A percentile compares a stretch with the other conserved stretches of the same genome.
Evolutionary conservation across 1,140 invertebrate genomes (phyloP).

Genomic region (Pseudobourletiella spinata): DNA sequence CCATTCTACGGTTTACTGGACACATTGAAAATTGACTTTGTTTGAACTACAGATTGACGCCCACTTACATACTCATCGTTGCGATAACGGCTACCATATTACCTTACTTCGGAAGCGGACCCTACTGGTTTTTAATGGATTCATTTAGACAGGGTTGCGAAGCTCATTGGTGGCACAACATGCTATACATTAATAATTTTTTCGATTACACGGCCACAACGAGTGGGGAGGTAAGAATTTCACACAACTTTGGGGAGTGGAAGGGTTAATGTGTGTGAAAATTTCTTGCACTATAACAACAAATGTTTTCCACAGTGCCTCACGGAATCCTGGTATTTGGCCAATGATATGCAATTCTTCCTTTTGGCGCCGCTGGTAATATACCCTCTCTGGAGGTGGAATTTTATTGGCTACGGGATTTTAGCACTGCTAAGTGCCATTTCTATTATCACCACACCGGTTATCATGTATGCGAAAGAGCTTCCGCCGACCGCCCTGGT

Average conservation of each 20-base stretch:
- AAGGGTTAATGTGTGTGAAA: not conserved
- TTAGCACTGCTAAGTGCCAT: not conserved
- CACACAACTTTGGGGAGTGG: not conserved
- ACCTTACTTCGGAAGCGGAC: conserved; percentile 56
- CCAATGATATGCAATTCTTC: conserved; percentile 72
- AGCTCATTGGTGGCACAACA: conserved; percentile 47
- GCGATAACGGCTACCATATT: conserved; percentile 49
- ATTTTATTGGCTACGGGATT: conserved; percentile 6
- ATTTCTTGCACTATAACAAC: not conserved
- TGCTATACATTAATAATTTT: conserved; percentile 20
- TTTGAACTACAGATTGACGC: conserved; percentile 38
- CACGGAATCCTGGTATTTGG: conserved; percentile 71
- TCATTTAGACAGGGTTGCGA: conserved; percentile 53
- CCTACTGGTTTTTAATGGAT: conserved; percentile 56
- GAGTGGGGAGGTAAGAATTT: not conserved
- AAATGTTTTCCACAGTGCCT: conserved; percentile 50
- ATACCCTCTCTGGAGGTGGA: conserved; percentile 36
- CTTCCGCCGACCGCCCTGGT: not conserved
- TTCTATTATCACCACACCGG: conserved; percentile 14
- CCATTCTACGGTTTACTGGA: too few species aligned
- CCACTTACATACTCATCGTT: conserved; percentile 8
- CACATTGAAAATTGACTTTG: not conserved
- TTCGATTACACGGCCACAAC: not conserved
- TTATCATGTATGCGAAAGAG: conserved; percentile 2
- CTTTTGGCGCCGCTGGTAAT: conserved; percentile 47